These are phyloP conservation scores for Archilochus colubris DNA, from an alignment of 2,113 vertebrate genomes.

Conservation along the genomic window DNA sequence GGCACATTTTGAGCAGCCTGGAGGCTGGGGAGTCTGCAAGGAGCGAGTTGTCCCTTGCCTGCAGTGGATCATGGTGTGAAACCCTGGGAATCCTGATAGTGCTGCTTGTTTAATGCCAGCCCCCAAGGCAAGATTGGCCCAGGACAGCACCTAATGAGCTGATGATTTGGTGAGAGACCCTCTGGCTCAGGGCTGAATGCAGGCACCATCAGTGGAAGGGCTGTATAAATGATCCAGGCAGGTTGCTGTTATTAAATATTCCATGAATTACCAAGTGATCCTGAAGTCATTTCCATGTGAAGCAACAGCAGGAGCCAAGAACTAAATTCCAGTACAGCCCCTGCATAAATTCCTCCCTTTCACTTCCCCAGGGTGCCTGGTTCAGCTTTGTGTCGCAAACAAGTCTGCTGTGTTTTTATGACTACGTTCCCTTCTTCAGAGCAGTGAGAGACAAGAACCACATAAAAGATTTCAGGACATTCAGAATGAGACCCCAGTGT, in stretches of 20 bases:
- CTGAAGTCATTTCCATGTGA: not conserved
- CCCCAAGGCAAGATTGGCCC: not conserved
- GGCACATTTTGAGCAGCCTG: not conserved
- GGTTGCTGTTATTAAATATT: slow-evolving; percentile 28
- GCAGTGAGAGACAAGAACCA: not conserved
- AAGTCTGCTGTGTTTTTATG: not conserved
- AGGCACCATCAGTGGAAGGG: not conserved
- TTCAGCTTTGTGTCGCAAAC: not conserved
- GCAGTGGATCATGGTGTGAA: not conserved
- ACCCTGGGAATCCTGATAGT: not conserved
- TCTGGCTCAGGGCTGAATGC: not conserved
- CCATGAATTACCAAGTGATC: slow-evolving; percentile 9
- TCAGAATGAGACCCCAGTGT: not conserved
- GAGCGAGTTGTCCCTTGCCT: not conserved
- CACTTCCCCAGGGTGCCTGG: not conserved
- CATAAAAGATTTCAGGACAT: not conserved
- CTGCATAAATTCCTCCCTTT: not conserved
- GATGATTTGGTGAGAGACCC: slow-evolving; percentile 4
- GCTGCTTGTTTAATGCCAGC: not conserved
- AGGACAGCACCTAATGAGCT: not conserved
- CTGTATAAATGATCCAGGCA: slow-evolving; percentile 8
- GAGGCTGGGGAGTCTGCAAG: not conserved
- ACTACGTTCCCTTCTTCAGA: not conserved
- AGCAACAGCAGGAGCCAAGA: slow-evolving; percentile 9
- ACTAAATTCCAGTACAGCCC: not conserved